phyloP scores from a whole-genome alignment of 2,888 invertebrate species.

The Drosophila buzzatii region DNA sequence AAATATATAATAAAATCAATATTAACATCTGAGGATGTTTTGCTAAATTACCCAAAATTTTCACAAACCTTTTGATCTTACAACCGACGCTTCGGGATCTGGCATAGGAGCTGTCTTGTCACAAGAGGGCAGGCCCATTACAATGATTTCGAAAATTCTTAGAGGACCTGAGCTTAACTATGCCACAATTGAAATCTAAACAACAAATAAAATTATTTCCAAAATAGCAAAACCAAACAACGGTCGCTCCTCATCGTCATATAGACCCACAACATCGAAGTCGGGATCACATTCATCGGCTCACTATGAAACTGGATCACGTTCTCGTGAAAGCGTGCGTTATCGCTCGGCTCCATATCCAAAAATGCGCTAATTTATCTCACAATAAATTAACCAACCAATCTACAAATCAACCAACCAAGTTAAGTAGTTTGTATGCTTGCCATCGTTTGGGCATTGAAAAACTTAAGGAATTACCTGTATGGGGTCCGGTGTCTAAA shows the following conservation, averaged over 20 bases:
- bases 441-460: too few relatives aligned
- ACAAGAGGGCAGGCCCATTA: too few relatives aligned
- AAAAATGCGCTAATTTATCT: slow-evolving; percentile 83
- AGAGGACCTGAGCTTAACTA: too few relatives aligned
- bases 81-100: too few relatives aligned
- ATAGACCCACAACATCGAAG: slow-evolving; percentile 84
- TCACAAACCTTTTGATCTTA: too few relatives aligned
- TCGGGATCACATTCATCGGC: slow-evolving; percentile 85
- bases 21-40: too few relatives aligned
- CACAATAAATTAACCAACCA: slow-evolving; percentile 56
- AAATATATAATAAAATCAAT: too few relatives aligned
- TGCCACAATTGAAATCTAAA: slow-evolving; percentile 69
- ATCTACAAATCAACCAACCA: slow-evolving; percentile 51
- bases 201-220: slow-evolving; percentile 81
- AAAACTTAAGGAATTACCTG: too few relatives aligned
- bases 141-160: too few relatives aligned
- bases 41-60: too few relatives aligned
- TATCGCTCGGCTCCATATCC: slow-evolving; percentile 85
- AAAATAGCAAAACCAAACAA: slow-evolving; percentile 85
- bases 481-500: too few relatives aligned
- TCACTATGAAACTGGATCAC: slow-evolving; percentile 85
- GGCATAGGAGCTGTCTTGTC: too few relatives aligned
- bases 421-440: slow-evolving; percentile 56
- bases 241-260: slow-evolving; percentile 84
- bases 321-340: slow-evolving; percentile 84